Base-by-base conservation (phyloP, 2,797 vertebrate species). In the Poeciliopsis paucimaculata region DNA sequence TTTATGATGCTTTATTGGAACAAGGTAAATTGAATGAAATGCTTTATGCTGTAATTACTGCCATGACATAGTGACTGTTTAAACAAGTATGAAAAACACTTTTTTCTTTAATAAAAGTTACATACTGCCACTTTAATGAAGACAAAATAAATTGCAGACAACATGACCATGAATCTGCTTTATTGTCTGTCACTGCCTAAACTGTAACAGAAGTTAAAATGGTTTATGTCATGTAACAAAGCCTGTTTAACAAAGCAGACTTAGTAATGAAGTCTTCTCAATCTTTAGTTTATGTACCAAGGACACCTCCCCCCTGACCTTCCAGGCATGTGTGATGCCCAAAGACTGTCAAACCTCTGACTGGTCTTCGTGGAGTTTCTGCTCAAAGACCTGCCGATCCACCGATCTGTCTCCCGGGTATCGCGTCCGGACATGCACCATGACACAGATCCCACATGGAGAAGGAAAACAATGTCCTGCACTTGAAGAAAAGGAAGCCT, bases 321-420 rank as follows among this genome's bases (percentile, higher is more conserved):
- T 96, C 87, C 96, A 95, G 91, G 91, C 96, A 0, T 99, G 98
- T 4, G 84, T 97, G 81, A 93, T 99, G 83, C 95, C 97, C 36
- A 96, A 94, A 91, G 97, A 97, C 94, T 99, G 98, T 1, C 92
- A 95, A 86, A 94, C 89, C 0, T 97, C 96, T 0, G 94, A 96
- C 39, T 99, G 98, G 98, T 97, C 97, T 0, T 79, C 90, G 0
- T 99, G 98, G 98, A 97, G 96, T 64, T 49, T 90, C 18, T 99
- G 98, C 92, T 96, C 96, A 0, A 96, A 93, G 92, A 97, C 96
- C 1, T 99, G 98, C 12, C 94, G 66, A 45, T 96, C 96, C 60
- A 91, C 90, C 8, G 95, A 95, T 80, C 90, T 96, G 23, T 89
- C 94, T 3, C 95, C 97, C 0, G 98, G 96, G 74, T 96, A 97